Evolutionary conservation across 2,797 vertebrate genomes (phyloP).

Genomic region (Phylloscopus collybita): DNA sequence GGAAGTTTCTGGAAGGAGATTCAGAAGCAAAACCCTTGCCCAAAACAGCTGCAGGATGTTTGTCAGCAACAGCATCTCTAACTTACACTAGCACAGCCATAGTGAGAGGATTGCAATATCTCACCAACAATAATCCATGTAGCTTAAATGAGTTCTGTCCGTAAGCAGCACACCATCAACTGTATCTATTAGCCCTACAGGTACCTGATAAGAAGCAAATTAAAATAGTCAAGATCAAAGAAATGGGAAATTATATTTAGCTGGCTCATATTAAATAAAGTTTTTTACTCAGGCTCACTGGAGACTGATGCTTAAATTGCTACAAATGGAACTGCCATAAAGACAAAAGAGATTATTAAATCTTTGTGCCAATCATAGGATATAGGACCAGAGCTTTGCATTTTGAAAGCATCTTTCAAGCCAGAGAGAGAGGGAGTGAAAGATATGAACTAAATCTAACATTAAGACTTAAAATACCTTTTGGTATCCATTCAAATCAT

Average conservation of each 20-base stretch:
- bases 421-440: not conserved
- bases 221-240: conserved; percentile 58
- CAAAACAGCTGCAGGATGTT: conserved; percentile 21
- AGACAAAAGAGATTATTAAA: conserved; percentile 69
- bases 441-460: conserved; percentile 8
- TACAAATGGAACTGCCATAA: conserved; percentile 61
- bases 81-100: not conserved
- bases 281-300: conserved; percentile 47
- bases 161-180: conserved; percentile 48
- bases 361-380: conserved; percentile 44
- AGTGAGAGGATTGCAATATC: conserved; percentile 23
- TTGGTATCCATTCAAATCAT: conserved; percentile 23
- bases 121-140: conserved; percentile 39
- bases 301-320: conserved; percentile 60
- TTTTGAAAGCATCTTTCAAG: conserved; percentile 40
- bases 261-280: conserved; percentile 58
- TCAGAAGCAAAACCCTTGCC: not conserved
- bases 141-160: conserved; percentile 22
- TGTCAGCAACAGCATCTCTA: conserved; percentile 10
- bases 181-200: conserved; percentile 67
- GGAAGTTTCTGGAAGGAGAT: conserved; percentile 3
- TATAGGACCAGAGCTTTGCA: conserved; percentile 5
- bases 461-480: conserved; percentile 27
- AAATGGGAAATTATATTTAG: conserved; percentile 65
- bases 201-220: conserved; percentile 66